Percentiles rank a stretch among this genome's conserved stretches.
Conservation (phyloP, 2,888 invertebrate genomes). For the Scelioninae gen. 2 region DNA sequence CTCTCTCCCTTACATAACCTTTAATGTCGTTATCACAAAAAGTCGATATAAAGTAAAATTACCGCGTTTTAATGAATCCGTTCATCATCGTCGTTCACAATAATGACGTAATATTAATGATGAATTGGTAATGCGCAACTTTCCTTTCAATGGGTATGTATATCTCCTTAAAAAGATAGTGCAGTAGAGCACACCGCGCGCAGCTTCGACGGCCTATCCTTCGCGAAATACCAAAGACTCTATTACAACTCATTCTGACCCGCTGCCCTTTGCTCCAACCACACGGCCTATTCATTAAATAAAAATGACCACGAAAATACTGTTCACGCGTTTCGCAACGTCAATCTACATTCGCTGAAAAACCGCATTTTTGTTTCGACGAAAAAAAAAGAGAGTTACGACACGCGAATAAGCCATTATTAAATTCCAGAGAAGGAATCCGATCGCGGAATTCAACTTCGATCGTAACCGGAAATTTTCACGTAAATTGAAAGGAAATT, state of each 20-base stretch:
- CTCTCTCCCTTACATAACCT: too few species aligned
- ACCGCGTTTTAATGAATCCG: too few species aligned
- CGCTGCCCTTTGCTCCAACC: slow-evolving; percentile 49
- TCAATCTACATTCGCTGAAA: slow-evolving; percentile 13
- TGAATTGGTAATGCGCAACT: too few species aligned
- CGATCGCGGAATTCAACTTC: slow-evolving; percentile 8
- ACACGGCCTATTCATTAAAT: slow-evolving; percentile 44
- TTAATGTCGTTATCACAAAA: too few species aligned
- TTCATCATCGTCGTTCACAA: too few species aligned
- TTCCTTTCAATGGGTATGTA: too few species aligned
- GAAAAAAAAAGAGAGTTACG: slow-evolving; percentile 8
- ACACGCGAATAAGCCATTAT: slow-evolving; percentile 10
- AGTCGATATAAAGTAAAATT: too few species aligned
- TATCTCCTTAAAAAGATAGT: slow-evolving; percentile 46
- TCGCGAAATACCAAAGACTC: slow-evolving; percentile 46
- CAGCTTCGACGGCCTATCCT: slow-evolving; percentile 49
- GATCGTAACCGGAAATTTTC: slow-evolving; percentile 32
- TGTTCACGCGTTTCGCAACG: slow-evolving; percentile 25
- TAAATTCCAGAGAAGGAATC: slow-evolving; percentile 7
- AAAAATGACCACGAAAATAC: slow-evolving; percentile 26
- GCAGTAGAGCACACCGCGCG: slow-evolving; percentile 43
- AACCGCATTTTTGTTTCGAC: not conserved
- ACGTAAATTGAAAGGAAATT: slow-evolving; percentile 29
- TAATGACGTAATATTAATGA: too few species aligned
- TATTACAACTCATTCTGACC: slow-evolving; percentile 31